These are phyloP conservation scores for Ammospiza nelsoni DNA, from an alignment of 2,113 vertebrate genomes.

Conservation along the genomic window DNA sequence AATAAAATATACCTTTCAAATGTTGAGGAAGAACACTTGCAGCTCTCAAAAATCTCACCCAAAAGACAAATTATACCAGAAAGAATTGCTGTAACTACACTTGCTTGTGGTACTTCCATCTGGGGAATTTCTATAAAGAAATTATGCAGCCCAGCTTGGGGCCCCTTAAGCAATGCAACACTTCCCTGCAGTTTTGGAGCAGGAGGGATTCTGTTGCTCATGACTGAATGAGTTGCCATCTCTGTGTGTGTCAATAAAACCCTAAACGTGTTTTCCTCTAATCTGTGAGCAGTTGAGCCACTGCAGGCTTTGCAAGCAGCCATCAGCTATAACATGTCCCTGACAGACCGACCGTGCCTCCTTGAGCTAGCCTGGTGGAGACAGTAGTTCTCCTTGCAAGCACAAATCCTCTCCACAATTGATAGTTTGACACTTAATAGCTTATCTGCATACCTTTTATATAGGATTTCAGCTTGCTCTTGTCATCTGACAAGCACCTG, in stretches of 20 bases:
- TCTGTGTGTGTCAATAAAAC: neutral
- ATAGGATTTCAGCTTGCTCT: neutral
- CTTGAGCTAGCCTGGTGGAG: neutral
- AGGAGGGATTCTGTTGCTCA: neutral
- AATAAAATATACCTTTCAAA: neutral
- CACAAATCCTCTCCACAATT: neutral
- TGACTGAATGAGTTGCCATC: neutral
- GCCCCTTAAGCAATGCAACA: neutral
- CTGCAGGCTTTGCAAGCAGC: neutral
- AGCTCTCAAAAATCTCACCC: neutral
- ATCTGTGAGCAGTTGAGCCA: neutral
- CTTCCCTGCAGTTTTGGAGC: neutral
- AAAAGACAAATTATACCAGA: neutral
- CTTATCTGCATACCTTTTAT: neutral
- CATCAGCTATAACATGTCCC: neutral
- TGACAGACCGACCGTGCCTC: neutral
- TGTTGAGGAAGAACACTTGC: neutral
- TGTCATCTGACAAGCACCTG: neutral
- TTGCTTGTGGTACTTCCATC: neutral
- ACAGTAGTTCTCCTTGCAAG: neutral
- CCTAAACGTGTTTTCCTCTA: neutral
- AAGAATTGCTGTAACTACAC: neutral
- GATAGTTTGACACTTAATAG: neutral
- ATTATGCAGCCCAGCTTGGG: neutral
- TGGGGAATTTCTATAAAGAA: neutral